A percentile compares a stretch with the other conserved stretches of the same genome.
Conservation (phyloP, 2,888 invertebrate genomes). For the Trachelus troglodyta region DNA sequence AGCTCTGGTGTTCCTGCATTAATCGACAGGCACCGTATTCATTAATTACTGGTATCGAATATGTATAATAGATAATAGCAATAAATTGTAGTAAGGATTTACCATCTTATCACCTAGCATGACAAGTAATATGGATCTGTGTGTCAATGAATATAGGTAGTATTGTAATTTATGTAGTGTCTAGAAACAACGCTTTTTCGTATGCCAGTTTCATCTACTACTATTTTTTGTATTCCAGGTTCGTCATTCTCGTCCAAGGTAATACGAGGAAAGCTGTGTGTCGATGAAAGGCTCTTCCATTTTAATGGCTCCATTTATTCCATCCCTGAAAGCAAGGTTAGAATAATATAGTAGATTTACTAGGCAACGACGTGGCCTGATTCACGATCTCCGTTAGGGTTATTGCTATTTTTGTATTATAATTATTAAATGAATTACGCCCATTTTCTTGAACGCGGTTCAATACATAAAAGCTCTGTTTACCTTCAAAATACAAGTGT, state of each 20-base stretch:
- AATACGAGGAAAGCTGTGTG: slow-evolving; percentile 33
- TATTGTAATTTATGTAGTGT: slow-evolving; percentile 42
- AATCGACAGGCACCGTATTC: slow-evolving; percentile 34
- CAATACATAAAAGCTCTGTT: no score
- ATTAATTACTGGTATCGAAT: slow-evolving; percentile 54
- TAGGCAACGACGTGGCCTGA: background rate
- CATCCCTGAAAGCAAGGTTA: slow-evolving; percentile 66
- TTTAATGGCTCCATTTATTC: slow-evolving; percentile 69
- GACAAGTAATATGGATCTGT: slow-evolving; percentile 60
- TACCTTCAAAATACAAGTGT: no score
- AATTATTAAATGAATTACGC: no score
- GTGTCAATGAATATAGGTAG: slow-evolving; percentile 45
- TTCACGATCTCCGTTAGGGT: background rate
- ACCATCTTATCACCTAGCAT: slow-evolving; percentile 61
- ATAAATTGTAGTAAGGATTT: slow-evolving; percentile 61
- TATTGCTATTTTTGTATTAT: no score
- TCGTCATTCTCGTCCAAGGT: slow-evolving; percentile 40
- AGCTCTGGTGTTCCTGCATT: slow-evolving; percentile 8
- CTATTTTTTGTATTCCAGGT: slow-evolving; percentile 47
- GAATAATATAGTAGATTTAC: background rate
- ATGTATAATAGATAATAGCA: slow-evolving; percentile 61
- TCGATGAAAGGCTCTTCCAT: slow-evolving; percentile 30
- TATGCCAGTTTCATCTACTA: slow-evolving; percentile 41
- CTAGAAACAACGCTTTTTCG: slow-evolving; percentile 39
- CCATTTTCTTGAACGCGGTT: no score